These are phyloP conservation scores for Pomatorhinus ruficollis DNA, from an alignment of 2,113 vertebrate species.

Conservation along the genomic window DNA sequence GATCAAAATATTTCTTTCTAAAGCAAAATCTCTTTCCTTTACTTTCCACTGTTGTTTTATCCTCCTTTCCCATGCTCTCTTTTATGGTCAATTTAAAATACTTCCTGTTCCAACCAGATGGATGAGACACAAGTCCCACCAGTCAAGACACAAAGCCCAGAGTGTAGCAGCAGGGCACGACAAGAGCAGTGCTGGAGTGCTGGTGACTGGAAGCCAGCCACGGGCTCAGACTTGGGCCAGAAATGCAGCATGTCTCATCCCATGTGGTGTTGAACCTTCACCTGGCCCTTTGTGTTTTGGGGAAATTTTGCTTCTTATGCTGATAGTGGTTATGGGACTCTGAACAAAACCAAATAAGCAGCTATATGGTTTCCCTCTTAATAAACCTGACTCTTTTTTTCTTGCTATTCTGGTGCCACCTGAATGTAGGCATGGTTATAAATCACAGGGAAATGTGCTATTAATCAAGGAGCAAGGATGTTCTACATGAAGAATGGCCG, in stretches of 20 bases:
- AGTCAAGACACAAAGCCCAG: background rate
- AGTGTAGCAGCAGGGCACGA: rapidly evolving
- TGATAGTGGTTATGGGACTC: background rate
- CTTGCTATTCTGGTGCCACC: background rate
- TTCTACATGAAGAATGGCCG: background rate
- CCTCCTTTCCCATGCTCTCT: background rate
- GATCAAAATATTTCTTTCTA: background rate
- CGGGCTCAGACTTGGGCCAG: background rate
- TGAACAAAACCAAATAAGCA: background rate
- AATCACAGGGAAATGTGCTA: background rate
- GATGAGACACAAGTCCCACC: background rate
- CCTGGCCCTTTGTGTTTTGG: background rate
- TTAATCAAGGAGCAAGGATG: conserved; percentile 23
- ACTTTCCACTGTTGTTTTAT: background rate
- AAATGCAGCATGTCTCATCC: background rate
- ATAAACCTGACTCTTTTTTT: background rate
- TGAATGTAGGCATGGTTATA: background rate
- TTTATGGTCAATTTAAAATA: background rate
- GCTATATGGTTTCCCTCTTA: background rate
- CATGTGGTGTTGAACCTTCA: background rate
- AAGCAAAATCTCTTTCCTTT: background rate
- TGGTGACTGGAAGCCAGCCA: background rate
- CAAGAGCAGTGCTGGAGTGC: background rate
- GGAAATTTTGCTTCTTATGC: background rate
- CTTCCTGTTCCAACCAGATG: background rate